Evolutionary conservation across 2,888 invertebrate species (phyloP), one percentile per base, ranked within the genome.

Genomic region (Byasa hedistus): DNA sequence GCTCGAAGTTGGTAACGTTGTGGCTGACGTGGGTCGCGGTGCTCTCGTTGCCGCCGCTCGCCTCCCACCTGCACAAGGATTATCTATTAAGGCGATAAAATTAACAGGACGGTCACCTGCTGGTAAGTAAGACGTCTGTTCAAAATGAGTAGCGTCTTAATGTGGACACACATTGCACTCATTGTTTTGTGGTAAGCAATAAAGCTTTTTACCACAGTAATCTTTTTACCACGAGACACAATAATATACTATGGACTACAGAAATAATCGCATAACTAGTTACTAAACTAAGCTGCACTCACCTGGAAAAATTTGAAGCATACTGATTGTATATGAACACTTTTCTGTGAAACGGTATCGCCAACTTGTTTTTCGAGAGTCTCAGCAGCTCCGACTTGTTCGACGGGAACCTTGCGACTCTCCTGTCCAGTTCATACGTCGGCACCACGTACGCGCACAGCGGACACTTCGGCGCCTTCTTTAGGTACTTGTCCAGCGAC

Each of bases 271-370:
- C n/a, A n/a, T n/a, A n/a, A n/a, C n/a, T n/a, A 32, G 10, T 7
- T 10, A 32, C 32, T 10, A 10, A 10, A 32, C 10, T 10, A 10
- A 10, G 10, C 32, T 32, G 8, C 2, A 82, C 92, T 92, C 79
- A 96, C 97, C 94, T 95, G 51, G 96, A 94, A 84, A 97, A 97
- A 86, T 98, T 98, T 0, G 97, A 98, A 8, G 98, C 97, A 79
- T 94, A 97, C 84, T 98, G 98, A 83, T 98, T 98, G 83, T 96
- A 96, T 75, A 97, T 96, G 84, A 98, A 98, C 69, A 98, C 96
- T 86, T 97, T 97, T 77, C 96, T 95, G 83, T 98, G 98, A 81
- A 98, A 98, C 0, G 97, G 97, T 82, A 97, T 93, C 0, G 97
- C 97, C 60, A 97, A 86, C 62, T 96, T 96, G 77, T 96, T 96